Conservation (phyloP, 2,797 vertebrate species). For the Ispidina picta region DNA sequence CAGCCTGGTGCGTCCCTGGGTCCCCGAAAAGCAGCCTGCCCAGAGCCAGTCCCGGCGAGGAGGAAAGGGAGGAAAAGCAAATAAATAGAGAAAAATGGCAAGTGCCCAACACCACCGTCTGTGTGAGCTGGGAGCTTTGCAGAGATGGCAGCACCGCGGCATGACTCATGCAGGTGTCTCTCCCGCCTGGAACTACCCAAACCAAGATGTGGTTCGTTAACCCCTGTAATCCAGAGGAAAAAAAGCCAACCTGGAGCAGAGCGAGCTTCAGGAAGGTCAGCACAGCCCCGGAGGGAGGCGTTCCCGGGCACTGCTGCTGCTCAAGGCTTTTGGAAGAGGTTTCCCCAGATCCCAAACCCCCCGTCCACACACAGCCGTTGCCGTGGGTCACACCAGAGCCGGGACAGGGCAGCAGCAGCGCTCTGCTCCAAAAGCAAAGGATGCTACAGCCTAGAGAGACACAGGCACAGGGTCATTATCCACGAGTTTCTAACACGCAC, state of each 20-base stretch:
- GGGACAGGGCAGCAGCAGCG: not conserved
- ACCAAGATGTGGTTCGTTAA: not conserved
- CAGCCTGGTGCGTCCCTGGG: not conserved
- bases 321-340: not conserved
- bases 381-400: not conserved
- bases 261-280: not conserved
- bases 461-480: not conserved
- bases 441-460: not conserved
- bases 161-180: conserved; percentile 38
- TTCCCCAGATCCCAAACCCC: not conserved
- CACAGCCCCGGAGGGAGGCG: not conserved
- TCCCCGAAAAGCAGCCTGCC: not conserved
- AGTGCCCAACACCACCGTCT: not conserved
- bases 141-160: conserved; percentile 3
- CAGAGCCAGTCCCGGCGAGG: not conserved
- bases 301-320: not conserved
- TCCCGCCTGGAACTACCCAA: not conserved
- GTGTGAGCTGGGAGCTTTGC: not conserved
- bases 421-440: not conserved
- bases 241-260: rapidly evolving
- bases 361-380: rapidly evolving
- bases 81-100: conserved; percentile 22
- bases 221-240: not conserved
- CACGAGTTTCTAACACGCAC: not conserved
- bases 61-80: not conserved